Evolutionary conservation across 2,888 invertebrate genomes (phyloP).

Genomic region (Aleiodes testaceus): DNA sequence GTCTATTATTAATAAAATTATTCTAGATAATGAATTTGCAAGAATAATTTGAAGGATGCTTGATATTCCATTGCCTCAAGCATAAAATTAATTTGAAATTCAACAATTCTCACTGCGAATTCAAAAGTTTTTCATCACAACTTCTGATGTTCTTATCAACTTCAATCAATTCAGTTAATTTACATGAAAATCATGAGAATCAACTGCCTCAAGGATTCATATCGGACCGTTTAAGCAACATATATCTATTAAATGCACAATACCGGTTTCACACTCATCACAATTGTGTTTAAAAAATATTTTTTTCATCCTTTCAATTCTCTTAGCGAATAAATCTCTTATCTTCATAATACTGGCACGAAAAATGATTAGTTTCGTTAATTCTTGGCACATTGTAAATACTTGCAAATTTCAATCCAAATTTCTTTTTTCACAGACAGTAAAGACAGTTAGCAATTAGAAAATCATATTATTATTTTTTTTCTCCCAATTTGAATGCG

Average conservation of each 20-base stretch:
- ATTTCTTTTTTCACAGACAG: constrained; percentile 26
- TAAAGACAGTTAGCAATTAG: constrained; percentile 37
- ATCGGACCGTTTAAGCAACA: background rate
- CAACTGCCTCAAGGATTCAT: no score
- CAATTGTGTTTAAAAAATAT: constrained; percentile 11
- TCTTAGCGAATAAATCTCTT: constrained; percentile 17
- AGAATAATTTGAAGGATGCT: no score
- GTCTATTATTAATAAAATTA: no score
- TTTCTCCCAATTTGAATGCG: background rate
- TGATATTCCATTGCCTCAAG: no score
- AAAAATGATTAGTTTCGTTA: background rate
- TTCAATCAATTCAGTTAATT: no score
- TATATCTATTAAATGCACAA: constrained; percentile 16
- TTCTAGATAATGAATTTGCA: no score
- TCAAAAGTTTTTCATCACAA: no score
- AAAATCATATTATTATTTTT: background rate
- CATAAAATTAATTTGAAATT: no score
- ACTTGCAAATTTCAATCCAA: background rate
- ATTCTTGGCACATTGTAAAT: constrained; percentile 48
- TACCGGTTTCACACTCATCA: constrained; percentile 12
- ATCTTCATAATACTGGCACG: constrained; percentile 41
- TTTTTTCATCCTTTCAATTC: background rate
- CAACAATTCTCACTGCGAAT: no score
- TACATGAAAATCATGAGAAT: no score
- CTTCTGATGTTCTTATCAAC: no score